Base-by-base conservation (phyloP, 2,113 vertebrate genomes). In the Archilochus colubris region DNA sequence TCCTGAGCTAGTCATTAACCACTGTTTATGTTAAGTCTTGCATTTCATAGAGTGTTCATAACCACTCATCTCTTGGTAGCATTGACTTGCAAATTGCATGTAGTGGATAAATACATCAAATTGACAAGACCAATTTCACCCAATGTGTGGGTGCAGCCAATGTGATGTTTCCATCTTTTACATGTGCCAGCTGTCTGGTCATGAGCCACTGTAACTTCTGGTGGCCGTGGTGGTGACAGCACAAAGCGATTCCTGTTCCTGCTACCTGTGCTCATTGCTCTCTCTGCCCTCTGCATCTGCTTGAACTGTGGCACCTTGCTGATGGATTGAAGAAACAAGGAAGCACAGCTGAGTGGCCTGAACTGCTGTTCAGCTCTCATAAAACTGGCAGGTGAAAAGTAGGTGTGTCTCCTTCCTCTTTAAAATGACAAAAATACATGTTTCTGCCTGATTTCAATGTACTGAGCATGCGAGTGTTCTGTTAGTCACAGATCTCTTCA, bases 361-460 rank as follows among this genome's bases (percentile, higher is more conserved):
- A 59, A 55, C 40, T 64, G 62, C 58, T 70, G 51, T 67, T 78
- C 53, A 33, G 22, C n/a, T 90, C 82, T 86, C 83, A 87, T 28
- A 68, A 77, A 91, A 43, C 36, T 48, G n/a, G 36, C 74, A 82
- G 74, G 46, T 82, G 76, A 78, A 80, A 91, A 92, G 40, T 84
- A 78, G 20, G 44, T 59, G 44, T 59, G 31, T 80, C 62, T 73
- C 17, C 28, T 83, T 64, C 40, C 20, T 50, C 57, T 38, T 84
- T 58, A 78, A 68, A 94, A 82, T 55, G 21, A 84, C 36, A 86
- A 50, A 73, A 94, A 43, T 61, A 40, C 0, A 1, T 14, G 62
- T 78, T 74, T 77, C 51, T 81, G 14, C 17, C n/a, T 55, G 15
- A 66, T 66, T 94, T 91, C 36, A 38, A n/a, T 23, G 24, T 50